Conservation (phyloP, 1,140 invertebrate genomes). For the Magallana gigas region DNA sequence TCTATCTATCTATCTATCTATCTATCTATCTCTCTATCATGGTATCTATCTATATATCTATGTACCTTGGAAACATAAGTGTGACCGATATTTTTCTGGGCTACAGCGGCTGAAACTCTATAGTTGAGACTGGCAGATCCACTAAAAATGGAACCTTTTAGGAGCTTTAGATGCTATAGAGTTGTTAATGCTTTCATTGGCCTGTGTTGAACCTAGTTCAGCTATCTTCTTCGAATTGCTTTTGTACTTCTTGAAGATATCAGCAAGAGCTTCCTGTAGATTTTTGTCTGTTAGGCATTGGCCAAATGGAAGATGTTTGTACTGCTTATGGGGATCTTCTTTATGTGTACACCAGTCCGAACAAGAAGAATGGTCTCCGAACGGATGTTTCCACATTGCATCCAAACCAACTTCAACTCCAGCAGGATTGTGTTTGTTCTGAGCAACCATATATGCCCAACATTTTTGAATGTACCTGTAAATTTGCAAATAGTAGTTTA, state of each 20-base stretch:
- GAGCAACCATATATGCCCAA: constrained; percentile 34
- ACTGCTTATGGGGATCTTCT: neutral
- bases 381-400: constrained; percentile 17
- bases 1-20: too few species aligned
- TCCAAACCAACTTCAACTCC: constrained; percentile 28
- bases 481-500: neutral
- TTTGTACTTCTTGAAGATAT: constrained; percentile 33
- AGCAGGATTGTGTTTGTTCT: neutral
- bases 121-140: constrained; percentile 30
- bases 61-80: constrained; percentile 32
- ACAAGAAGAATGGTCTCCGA: constrained; percentile 39
- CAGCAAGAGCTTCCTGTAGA: neutral
- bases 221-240: constrained; percentile 34
- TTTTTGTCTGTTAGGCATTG: neutral
- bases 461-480: constrained; percentile 17
- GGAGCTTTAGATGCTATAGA: constrained; percentile 40
- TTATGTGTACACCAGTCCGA: neutral
- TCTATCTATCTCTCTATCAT: neutral
- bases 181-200: constrained; percentile 40
- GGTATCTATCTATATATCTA: neutral
- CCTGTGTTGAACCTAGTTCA: constrained; percentile 11
- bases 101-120: constrained; percentile 35
- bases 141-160: constrained; percentile 20
- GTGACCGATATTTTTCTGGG: constrained; percentile 50
- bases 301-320: neutral